These are phyloP conservation scores for Ichneumoninae sp. DNA, from an alignment of 2,888 invertebrate genomes.

Conservation along the genomic window DNA sequence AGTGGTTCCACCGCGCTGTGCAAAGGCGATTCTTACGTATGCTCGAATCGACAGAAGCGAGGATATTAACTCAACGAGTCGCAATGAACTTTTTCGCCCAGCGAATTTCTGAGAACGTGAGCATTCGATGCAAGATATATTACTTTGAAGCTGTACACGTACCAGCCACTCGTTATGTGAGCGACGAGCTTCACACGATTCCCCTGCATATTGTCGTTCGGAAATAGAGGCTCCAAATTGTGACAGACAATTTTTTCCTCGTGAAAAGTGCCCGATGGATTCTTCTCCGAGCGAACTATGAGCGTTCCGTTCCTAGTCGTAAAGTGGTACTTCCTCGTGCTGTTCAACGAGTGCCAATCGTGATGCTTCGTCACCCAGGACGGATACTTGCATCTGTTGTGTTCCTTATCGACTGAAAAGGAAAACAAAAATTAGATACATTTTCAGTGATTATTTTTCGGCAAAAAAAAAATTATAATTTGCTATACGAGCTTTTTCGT, in stretches of 20 bases:
- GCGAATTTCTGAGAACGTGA: neutral
- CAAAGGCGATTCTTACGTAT: slow-evolving; percentile 1
- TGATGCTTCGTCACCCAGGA: slow-evolving; percentile 92
- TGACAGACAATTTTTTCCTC: slow-evolving; percentile 83
- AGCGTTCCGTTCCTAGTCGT: slow-evolving; percentile 91
- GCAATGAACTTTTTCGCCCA: slow-evolving; percentile 14
- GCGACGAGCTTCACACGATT: slow-evolving; percentile 89
- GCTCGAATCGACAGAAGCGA: slow-evolving; percentile 8
- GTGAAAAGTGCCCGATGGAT: slow-evolving; percentile 76
- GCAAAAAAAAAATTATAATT: slow-evolving; percentile 7
- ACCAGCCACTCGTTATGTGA: slow-evolving; percentile 92
- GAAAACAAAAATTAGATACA: slow-evolving; percentile 31
- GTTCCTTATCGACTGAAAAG: slow-evolving; percentile 89
- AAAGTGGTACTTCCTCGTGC: slow-evolving; percentile 90
- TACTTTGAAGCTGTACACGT: slow-evolving; percentile 76
- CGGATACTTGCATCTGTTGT: slow-evolving; percentile 91
- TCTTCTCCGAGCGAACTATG: slow-evolving; percentile 83
- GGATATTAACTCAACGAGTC: slow-evolving; percentile 5
- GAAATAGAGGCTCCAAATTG: slow-evolving; percentile 78
- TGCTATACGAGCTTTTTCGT: too few relatives aligned
- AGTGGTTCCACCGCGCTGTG: slow-evolving; percentile 2
- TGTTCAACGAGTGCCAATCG: slow-evolving; percentile 92
- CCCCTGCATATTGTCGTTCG: slow-evolving; percentile 78
- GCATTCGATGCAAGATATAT: neutral
- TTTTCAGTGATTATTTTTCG: neutral